Conservation (phyloP, 2,113 vertebrate species). For the Saccopteryx bilineata region DNA sequence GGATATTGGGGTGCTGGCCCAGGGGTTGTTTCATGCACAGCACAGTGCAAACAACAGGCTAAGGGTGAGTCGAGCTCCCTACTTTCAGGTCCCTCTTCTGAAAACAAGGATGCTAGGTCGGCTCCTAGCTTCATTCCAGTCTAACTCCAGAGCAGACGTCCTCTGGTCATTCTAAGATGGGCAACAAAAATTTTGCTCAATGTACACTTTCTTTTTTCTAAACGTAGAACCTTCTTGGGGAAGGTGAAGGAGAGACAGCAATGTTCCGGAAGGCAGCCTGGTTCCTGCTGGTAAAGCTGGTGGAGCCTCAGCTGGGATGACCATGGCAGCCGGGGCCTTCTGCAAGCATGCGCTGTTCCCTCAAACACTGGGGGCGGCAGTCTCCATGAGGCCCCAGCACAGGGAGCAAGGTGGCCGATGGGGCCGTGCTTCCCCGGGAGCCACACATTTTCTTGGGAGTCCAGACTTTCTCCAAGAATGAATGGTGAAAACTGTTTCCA, state of each 20-base stretch:
- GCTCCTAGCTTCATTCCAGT: background rate
- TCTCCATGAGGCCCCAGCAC: fast-evolving
- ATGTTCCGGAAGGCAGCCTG: background rate
- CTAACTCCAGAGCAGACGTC: too few species aligned
- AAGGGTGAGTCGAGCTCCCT: background rate
- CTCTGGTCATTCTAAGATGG: background rate
- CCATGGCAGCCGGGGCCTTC: background rate
- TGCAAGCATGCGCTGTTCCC: background rate
- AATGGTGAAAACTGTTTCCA: background rate
- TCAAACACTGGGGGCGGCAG: fast-evolving
- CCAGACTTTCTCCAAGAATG: background rate
- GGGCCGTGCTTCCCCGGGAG: background rate
- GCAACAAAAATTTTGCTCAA: background rate
- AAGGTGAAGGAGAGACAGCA: background rate
- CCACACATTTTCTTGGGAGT: background rate
- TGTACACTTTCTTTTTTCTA: background rate
- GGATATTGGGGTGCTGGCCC: background rate
- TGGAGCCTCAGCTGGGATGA: background rate
- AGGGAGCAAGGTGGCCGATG: too few species aligned
- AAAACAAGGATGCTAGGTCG: background rate
- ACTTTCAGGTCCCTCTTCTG: background rate
- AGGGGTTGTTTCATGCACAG: fast-evolving
- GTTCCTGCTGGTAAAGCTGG: background rate
- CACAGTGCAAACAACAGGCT: background rate
- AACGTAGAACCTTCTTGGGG: background rate